Conservation (phyloP, 2,888 invertebrate species). For the Mamestra brassicae region DNA sequence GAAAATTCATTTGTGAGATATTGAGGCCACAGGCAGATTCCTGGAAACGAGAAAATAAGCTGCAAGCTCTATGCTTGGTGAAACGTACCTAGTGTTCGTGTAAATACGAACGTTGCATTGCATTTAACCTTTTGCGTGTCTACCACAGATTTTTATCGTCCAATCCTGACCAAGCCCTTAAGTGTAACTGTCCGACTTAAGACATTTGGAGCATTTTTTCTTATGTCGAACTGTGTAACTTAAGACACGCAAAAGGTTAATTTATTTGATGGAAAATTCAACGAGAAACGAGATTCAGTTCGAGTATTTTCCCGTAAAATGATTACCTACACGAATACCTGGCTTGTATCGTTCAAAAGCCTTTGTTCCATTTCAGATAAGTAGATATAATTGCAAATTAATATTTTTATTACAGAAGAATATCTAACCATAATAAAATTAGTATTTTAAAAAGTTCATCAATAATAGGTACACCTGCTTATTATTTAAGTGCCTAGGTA, state of each 20-base stretch:
- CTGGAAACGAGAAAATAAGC: not conserved
- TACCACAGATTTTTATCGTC: too few relatives aligned
- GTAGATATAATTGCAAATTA: not conserved
- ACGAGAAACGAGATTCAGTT: not conserved
- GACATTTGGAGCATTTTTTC: too few relatives aligned
- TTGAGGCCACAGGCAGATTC: not conserved
- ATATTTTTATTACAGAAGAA: not conserved
- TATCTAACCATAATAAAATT: not conserved
- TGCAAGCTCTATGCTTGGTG: not conserved
- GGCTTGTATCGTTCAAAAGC: not conserved
- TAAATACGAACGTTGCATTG: conserved; percentile 2
- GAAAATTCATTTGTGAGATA: not conserved
- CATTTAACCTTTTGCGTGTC: too few relatives aligned
- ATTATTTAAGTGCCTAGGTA: too few relatives aligned
- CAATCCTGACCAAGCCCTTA: too few relatives aligned
- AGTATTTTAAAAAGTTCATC: too few relatives aligned
- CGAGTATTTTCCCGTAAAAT: not conserved
- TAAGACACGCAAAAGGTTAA: too few relatives aligned
- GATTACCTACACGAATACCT: not conserved
- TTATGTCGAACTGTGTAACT: too few relatives aligned
- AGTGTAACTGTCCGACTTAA: too few relatives aligned
- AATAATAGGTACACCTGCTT: too few relatives aligned
- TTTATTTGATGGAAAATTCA: not conserved
- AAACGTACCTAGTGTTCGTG: conserved; percentile 1
- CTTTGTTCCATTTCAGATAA: not conserved